phyloP scores from a whole-genome alignment of 2,113 vertebrate species.

The Hyaena hyaena region DNA sequence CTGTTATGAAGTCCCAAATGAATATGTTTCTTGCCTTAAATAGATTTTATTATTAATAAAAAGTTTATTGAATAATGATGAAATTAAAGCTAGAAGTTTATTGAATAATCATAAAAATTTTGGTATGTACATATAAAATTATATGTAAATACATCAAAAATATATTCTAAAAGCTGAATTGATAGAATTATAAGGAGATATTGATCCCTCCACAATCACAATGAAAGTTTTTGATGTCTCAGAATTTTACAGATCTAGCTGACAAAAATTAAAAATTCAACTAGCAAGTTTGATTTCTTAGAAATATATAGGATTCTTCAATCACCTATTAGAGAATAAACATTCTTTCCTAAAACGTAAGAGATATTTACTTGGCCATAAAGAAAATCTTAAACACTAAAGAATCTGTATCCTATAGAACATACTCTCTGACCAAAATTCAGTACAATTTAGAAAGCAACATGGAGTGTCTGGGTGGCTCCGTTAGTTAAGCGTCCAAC shows the following conservation, averaged over 20 bases:
- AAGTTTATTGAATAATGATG: background rate
- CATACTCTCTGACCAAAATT: constrained; percentile 43
- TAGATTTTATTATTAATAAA: background rate
- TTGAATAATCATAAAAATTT: background rate
- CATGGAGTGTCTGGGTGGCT: no score
- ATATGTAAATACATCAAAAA: background rate
- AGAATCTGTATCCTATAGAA: background rate
- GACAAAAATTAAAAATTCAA: background rate
- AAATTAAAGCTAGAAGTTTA: background rate
- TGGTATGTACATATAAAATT: background rate
- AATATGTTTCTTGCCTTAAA: background rate
- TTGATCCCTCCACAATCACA: background rate
- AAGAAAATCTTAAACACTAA: constrained; percentile 41
- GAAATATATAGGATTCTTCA: constrained; percentile 1
- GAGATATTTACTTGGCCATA: background rate
- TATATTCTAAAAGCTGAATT: constrained; percentile 8
- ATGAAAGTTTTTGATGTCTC: background rate
- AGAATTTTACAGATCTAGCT: constrained; percentile 4
- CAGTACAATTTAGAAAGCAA: constrained; percentile 37
- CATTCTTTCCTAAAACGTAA: background rate
- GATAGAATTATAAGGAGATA: background rate
- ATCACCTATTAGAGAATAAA: background rate
- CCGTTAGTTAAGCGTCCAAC: no score
- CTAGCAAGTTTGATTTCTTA: background rate
- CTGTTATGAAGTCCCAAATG: constrained; percentile 3